phyloP scores from a whole-genome alignment of 2,888 invertebrate species.

The Drosophila siamana region DNA sequence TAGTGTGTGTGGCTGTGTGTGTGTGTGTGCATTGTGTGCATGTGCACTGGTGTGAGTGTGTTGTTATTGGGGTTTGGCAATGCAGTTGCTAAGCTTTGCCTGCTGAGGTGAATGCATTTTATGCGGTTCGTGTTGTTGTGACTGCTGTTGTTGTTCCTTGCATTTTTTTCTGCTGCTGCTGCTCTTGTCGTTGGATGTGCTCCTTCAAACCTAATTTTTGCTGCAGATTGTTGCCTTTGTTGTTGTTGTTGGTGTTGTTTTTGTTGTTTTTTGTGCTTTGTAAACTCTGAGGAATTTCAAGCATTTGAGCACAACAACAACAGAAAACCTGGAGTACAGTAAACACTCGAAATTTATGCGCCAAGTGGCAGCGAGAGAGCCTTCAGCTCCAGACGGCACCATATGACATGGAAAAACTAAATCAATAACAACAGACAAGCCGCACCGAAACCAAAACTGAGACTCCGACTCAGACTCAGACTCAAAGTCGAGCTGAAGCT shows the following conservation, averaged over 20 bases:
- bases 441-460: constrained; percentile 1
- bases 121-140: constrained; percentile 40
- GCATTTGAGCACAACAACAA: constrained; percentile 50
- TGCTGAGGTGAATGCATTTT: constrained; percentile 72
- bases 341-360: constrained; percentile 50
- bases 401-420: constrained; percentile 52
- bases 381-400: constrained; percentile 18
- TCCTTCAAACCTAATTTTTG: constrained; percentile 37
- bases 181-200: constrained; percentile 35
- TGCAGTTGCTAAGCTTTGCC: constrained; percentile 71
- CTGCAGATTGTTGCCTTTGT: constrained; percentile 22
- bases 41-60: constrained; percentile 35
- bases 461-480: background rate
- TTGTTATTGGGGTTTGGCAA: constrained; percentile 70
- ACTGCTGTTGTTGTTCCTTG: constrained; percentile 45
- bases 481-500: background rate
- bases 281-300: constrained; percentile 57
- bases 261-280: constrained; percentile 36
- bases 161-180: constrained; percentile 53
- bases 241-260: constrained; percentile 32
- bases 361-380: constrained; percentile 24
- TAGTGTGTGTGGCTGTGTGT: constrained; percentile 12
- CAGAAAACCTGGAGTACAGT: constrained; percentile 57
- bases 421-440: constrained; percentile 53
- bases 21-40: constrained; percentile 17